Evolutionary conservation across 1,140 invertebrate genomes (phyloP), one percentile per base, ranked within the genome.

Genomic region (Achroia grisella): DNA sequence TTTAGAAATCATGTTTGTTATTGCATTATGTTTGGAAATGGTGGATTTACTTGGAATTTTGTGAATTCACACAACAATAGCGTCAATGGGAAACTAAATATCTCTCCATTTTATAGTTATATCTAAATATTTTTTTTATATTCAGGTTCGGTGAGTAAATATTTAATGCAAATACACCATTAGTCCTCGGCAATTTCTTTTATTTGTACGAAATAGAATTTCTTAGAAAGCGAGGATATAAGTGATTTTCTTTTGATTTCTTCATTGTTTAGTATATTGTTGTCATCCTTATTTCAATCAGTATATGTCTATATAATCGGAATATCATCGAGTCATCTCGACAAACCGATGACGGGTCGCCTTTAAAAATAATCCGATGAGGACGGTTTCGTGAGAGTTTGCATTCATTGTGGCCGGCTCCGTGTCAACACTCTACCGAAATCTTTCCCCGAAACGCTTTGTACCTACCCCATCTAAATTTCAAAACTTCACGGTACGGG

Each of bases 401-500:
- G 64, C 51, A 41, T 47, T 56, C 62, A 75, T 83, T 83, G 72
- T 83, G 55, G 55, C 45, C 41, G 54, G 43, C 45, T 52, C 45
- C 63, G 57, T 51, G 76, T 78, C 69, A 83, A 83, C 74, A 83
- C 74, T 82, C 40, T 37, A 71, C 14, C 11, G 36, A 45, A 42
- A 36, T 40, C 52, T 33, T 80, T 78, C 74, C 59, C 39, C 67
- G 76, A 78, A 80, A 44, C 54, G 43, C 57, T 56, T 74, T 73
- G 52, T 67, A 33, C 55, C 58, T 23, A 48, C 55, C 46, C 56
- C 62, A 48, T 62, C 48, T 72, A 59, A 47, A 65, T 77, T 76
- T 70, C 75, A 77, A 74, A 79, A 71, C 67, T 72, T 74, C 68
- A 72, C 70, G 62, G 65, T 53, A 52, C 60, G 34, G 52, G 44